Base-by-base conservation (phyloP, 2,888 invertebrate genomes). In the Lochmaea capreae region DNA sequence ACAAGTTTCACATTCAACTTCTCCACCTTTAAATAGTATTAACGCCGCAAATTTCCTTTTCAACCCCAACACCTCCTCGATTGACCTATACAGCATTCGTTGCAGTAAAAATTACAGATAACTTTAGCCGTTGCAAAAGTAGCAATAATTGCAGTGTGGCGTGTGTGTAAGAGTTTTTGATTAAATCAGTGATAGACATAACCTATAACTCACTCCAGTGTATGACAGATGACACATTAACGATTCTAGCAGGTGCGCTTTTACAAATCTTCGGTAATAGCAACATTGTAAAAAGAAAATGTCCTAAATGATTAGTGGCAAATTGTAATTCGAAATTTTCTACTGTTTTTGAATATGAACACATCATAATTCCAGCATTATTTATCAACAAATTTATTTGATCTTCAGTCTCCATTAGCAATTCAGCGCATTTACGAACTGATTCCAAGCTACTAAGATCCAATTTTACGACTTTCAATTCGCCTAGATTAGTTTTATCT, bases 341-440 rank as follows among this genome's bases (percentile, higher is more conserved):
- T 62, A 89, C 89, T 0, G 93, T 92, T 66, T 87, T 86, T 0
- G 88, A 87, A 70, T 89, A 87, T 0, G 92, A 91, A 68, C 91
- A 91, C 85, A 90, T 63, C 92, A 93, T 92, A 0, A 93, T 89
- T 0, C 94, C 94, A 8, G 93, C 93, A 85, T 93, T 93, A 80
- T 93, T 93, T 1, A 74, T 71, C 46, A 74, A 65, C 1, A 74
- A 66, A 61, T 61, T 52, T n/a, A 69, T 69, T 52, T 39, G 52
- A 14, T 33, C 52, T 62, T 92, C 90, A 6, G 85, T 88, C 39
- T 87, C 84, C 39, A 90, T 74, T 57, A 89, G 80, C 5, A 81
- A 81, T 67, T 84, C 80, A 2, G 88, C 87, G 76, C 88, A 89
- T 68, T 84, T 79, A 67, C 87, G 80, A 9, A 82, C 79, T 16